phyloP scores from a whole-genome alignment of 2,797 vertebrate species.

The Sebastes glaucus region DNA sequence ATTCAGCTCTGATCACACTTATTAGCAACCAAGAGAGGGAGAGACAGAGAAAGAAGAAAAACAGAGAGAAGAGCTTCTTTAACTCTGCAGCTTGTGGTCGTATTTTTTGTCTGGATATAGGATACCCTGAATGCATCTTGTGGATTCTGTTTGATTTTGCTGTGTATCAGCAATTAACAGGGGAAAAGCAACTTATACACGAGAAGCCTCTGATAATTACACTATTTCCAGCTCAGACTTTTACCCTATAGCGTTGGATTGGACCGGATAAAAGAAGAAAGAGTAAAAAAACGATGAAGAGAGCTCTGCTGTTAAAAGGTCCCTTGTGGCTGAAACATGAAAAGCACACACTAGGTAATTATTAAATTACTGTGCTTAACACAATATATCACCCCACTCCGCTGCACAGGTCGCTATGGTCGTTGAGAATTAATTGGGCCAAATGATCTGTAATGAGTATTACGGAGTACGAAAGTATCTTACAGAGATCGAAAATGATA shows the following conservation, averaged over 20 bases:
- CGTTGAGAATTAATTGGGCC: conserved; percentile 30
- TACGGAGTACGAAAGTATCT: background rate
- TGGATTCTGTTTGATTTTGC: conserved; percentile 51
- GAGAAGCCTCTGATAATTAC: conserved; percentile 35
- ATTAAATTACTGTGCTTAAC: conserved; percentile 42
- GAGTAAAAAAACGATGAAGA: conserved; percentile 15
- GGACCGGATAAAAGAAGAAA: conserved; percentile 3
- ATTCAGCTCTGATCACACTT: conserved; percentile 76
- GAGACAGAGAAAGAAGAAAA: conserved; percentile 33
- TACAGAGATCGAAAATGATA: conserved; percentile 8
- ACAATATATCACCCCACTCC: conserved; percentile 7
- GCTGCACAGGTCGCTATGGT: conserved; percentile 25
- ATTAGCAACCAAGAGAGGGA: conserved; percentile 63
- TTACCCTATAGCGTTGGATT: background rate
- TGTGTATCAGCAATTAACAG: conserved; percentile 53
- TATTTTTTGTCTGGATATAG: conserved; percentile 19
- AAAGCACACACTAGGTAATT: conserved; percentile 49
- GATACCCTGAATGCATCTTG: conserved; percentile 17
- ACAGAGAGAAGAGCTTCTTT: background rate
- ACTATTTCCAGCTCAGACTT: conserved; percentile 8
- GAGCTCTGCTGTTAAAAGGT: conserved; percentile 31
- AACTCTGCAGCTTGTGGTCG: conserved; percentile 8
- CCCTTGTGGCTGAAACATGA: conserved; percentile 41
- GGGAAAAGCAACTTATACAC: conserved; percentile 7
- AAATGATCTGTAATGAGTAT: conserved; percentile 20